These are phyloP conservation scores for Drosophila guanche DNA, from an alignment of 1,140 invertebrate species.

Conservation along the genomic window DNA sequence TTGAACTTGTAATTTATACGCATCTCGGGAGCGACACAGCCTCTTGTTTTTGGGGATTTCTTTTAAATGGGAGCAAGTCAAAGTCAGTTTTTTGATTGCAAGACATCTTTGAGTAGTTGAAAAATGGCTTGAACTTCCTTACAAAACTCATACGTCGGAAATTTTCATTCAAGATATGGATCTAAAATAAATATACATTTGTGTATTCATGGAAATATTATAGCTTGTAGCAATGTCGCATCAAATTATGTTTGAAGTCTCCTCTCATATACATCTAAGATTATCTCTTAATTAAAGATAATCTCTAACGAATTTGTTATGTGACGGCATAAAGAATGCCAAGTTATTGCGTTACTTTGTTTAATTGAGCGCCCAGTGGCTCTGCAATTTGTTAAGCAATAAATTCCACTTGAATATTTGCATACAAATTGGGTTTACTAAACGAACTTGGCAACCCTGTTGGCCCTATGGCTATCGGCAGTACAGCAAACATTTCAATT, in stretches of 20 bases:
- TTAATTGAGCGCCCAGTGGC: slow-evolving; percentile 47
- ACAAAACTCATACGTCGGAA: no score
- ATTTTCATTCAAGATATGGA: not conserved
- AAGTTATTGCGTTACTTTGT: slow-evolving; percentile 34
- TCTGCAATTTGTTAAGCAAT: slow-evolving; percentile 44
- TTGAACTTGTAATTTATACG: slow-evolving; percentile 62
- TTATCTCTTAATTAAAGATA: slow-evolving; percentile 51
- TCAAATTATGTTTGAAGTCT: slow-evolving; percentile 25
- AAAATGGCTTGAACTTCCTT: not conserved
- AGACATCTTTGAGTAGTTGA: not conserved
- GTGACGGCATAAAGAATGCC: slow-evolving; percentile 22
- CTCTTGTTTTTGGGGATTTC: slow-evolving; percentile 50
- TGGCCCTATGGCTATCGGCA: slow-evolving; percentile 14
- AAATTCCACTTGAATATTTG: slow-evolving; percentile 44
- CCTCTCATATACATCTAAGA: slow-evolving; percentile 23
- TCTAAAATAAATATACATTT: slow-evolving; percentile 19
- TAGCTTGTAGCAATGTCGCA: slow-evolving; percentile 34
- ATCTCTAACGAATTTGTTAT: slow-evolving; percentile 36
- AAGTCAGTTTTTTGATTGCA: not conserved
- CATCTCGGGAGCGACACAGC: slow-evolving; percentile 30
- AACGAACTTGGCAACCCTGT: slow-evolving; percentile 28
- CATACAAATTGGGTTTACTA: slow-evolving; percentile 12
- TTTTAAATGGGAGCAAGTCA: slow-evolving; percentile 46
- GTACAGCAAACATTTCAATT: slow-evolving; percentile 54
- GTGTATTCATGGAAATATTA: slow-evolving; percentile 30